Conservation (phyloP, 1,140 invertebrate genomes). For the Zeugodacus cucurbitae region DNA sequence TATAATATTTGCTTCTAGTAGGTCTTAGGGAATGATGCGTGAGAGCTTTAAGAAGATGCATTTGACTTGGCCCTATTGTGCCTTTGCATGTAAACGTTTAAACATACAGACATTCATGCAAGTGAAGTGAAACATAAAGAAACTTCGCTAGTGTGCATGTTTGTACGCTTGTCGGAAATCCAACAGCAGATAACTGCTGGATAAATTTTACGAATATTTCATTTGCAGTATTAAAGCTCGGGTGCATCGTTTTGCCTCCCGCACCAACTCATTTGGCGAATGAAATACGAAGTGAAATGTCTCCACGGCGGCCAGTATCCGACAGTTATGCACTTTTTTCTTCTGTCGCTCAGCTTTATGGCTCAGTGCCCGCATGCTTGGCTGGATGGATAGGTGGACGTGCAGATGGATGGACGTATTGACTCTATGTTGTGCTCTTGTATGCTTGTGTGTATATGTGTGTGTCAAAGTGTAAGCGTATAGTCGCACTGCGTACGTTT, state of each 20-base stretch:
- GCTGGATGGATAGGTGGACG: neutral
- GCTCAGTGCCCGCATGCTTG: neutral
- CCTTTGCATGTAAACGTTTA: neutral
- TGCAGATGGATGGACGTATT: neutral
- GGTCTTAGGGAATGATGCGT: neutral
- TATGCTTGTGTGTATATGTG: neutral
- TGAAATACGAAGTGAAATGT: conserved; percentile 33
- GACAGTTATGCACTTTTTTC: neutral
- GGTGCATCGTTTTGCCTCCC: conserved; percentile 1
- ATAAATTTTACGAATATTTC: conserved; percentile 29
- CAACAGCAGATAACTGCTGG: neutral
- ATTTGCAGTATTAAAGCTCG: neutral
- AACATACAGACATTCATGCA: neutral
- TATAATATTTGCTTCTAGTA: neutral
- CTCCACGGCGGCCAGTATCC: neutral
- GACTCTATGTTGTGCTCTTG: neutral
- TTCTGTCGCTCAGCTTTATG: neutral
- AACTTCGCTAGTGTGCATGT: neutral
- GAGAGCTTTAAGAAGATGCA: neutral
- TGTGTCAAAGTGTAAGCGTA: conserved; percentile 23
- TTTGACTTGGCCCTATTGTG: neutral
- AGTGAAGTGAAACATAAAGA: too few species aligned
- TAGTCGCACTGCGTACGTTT: conserved; percentile 37
- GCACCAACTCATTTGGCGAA: neutral
- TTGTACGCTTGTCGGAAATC: neutral